Conservation (phyloP, 2,888 invertebrate genomes). For the Stictocephala bisonia region DNA sequence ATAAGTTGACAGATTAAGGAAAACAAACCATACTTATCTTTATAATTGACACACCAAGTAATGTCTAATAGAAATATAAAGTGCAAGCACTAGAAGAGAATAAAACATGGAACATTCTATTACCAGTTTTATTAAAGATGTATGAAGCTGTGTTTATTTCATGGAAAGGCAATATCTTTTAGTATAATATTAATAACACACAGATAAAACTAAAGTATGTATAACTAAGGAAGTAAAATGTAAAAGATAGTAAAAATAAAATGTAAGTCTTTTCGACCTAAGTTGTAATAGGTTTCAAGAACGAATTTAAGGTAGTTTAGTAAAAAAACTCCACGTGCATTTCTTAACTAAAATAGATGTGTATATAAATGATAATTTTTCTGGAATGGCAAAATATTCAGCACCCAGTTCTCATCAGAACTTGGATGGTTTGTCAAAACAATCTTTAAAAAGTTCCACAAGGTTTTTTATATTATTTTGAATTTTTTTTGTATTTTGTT, state of each 20-base stretch:
- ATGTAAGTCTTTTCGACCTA: conserved; percentile 17
- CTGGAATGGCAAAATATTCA: background rate
- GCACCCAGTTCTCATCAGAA: background rate
- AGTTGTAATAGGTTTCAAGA: background rate
- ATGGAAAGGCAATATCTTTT: background rate
- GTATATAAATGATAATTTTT: too few relatives aligned
- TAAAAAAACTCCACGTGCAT: conserved; percentile 1
- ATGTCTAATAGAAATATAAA: too few relatives aligned
- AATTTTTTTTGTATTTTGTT: background rate
- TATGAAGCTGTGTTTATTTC: too few relatives aligned
- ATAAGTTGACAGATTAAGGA: too few relatives aligned
- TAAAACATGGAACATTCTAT: too few relatives aligned
- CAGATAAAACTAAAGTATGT: conserved; percentile 7
- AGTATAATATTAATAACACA: background rate
- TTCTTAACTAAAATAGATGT: background rate
- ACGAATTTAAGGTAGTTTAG: background rate
- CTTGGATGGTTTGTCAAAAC: background rate
- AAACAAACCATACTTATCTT: too few relatives aligned
- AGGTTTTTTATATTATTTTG: conserved; percentile 3
- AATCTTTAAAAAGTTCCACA: conserved; percentile 23
- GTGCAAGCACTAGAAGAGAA: too few relatives aligned
- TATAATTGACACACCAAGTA: too few relatives aligned
- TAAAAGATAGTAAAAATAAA: conserved; percentile 16
- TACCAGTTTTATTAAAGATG: too few relatives aligned
- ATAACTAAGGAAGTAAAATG: conserved; percentile 19